A percentile compares a stretch with the other conserved stretches of the same genome.
Evolutionary conservation across 2,797 vertebrate genomes (phyloP).

Genomic region (Centroberyx gerrardi): DNA sequence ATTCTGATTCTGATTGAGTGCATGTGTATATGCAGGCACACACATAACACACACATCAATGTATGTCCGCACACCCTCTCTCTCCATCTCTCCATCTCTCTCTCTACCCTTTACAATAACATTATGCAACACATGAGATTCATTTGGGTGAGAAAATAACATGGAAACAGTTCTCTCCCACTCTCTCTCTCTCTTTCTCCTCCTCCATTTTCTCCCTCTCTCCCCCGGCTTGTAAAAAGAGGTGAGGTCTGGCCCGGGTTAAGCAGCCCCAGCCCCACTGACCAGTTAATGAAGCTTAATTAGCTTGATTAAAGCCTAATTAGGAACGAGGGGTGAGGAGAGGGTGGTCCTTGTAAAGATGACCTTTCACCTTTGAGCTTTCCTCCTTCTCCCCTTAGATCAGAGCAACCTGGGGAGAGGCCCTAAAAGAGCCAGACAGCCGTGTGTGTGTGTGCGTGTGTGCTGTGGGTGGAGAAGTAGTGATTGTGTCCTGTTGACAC

Average conservation of each 20-base stretch:
- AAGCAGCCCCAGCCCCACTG: slow-evolving; percentile 50
- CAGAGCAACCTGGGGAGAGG: slow-evolving; percentile 62
- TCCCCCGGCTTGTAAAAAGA: slow-evolving; percentile 39
- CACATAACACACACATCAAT: not conserved
- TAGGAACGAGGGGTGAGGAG: slow-evolving; percentile 67
- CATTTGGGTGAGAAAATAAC: slow-evolving; percentile 55
- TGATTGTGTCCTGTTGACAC: slow-evolving; percentile 63
- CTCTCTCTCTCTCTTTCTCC: not conserved
- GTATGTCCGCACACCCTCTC: not conserved
- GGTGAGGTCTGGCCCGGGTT: slow-evolving; percentile 59
- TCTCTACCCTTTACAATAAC: not conserved
- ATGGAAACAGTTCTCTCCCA: slow-evolving; percentile 28
- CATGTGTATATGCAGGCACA: too few relatives aligned
- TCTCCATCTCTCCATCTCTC: not conserved
- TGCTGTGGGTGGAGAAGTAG: slow-evolving; percentile 20
- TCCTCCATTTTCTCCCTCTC: not conserved
- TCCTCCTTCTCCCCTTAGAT: slow-evolving; percentile 64
- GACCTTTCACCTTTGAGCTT: slow-evolving; percentile 82
- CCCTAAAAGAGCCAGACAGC: slow-evolving; percentile 58
- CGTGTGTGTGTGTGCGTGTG: slow-evolving; percentile 36
- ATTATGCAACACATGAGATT: slow-evolving; percentile 66
- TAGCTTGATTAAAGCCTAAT: slow-evolving; percentile 85
- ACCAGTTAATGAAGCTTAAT: slow-evolving; percentile 82
- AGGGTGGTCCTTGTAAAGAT: slow-evolving; percentile 63
- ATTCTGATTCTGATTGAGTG: not conserved